phyloP scores from a whole-genome alignment of 1,140 invertebrate genomes.

The Bombus polaris region DNA sequence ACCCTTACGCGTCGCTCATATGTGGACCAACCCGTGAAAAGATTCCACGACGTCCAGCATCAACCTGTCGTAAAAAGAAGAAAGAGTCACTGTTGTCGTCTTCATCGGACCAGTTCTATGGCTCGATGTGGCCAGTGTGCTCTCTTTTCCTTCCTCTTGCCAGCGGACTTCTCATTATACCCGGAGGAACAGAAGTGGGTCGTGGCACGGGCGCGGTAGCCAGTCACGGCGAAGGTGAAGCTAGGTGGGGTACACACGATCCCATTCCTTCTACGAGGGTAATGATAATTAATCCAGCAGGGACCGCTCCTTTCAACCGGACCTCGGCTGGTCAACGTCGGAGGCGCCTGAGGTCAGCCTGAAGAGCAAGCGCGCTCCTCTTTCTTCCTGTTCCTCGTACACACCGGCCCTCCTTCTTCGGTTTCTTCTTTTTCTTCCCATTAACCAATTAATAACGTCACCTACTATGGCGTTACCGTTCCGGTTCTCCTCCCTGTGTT shows the following conservation, averaged over 20 bases:
- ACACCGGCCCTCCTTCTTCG: constrained; percentile 24
- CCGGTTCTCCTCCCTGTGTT: constrained; percentile 70
- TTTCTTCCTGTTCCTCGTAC: constrained; percentile 26
- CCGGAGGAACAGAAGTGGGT: constrained; percentile 76
- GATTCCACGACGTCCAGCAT: neutral
- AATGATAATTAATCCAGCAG: constrained; percentile 80
- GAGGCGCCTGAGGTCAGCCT: constrained; percentile 61
- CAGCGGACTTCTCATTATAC: constrained; percentile 70
- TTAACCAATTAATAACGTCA: constrained; percentile 81
- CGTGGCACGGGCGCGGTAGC: constrained; percentile 79
- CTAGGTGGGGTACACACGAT: constrained; percentile 72
- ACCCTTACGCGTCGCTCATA: neutral
- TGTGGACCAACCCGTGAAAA: neutral
- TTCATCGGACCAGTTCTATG: constrained; percentile 20
- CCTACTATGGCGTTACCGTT: constrained; percentile 73
- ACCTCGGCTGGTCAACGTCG: constrained; percentile 59
- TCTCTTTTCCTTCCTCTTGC: constrained; percentile 61
- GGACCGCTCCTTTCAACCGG: constrained; percentile 69
- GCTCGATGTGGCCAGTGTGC: neutral
- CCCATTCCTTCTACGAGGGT: constrained; percentile 78
- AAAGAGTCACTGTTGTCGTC: constrained; percentile 8
- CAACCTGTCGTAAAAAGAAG: constrained; percentile 24
- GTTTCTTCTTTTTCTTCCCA: constrained; percentile 70
- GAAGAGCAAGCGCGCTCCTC: constrained; percentile 24
- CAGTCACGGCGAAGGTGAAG: constrained; percentile 75